Percentiles rank a stretch among this genome's conserved stretches.
Evolutionary conservation across 2,888 invertebrate species (phyloP).

Genomic region (Cephus nigrinus): DNA sequence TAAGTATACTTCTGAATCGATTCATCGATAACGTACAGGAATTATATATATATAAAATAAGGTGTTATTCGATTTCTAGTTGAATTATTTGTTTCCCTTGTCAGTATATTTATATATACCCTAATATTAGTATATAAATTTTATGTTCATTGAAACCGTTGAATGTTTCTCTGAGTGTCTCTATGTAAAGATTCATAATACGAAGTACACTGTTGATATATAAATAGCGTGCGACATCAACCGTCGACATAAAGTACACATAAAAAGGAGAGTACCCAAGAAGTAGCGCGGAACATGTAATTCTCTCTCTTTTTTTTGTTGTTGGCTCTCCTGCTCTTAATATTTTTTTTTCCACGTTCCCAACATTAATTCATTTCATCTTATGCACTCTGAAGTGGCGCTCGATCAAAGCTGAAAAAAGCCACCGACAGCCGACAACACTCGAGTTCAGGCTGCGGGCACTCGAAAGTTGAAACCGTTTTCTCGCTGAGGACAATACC

Average conservation of each 20-base stretch:
- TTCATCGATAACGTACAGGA: background rate
- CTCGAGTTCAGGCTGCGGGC: conserved; percentile 43
- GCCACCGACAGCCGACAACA: conserved; percentile 51
- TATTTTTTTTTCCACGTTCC: conserved; percentile 33
- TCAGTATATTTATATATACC: background rate
- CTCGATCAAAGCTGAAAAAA: conserved; percentile 62
- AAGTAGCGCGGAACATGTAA: background rate
- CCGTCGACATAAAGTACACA: background rate
- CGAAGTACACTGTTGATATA: background rate
- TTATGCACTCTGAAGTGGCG: conserved; percentile 59
- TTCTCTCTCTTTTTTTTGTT: background rate
- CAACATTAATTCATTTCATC: conserved; percentile 58
- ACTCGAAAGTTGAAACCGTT: conserved; percentile 61
- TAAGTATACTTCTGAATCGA: background rate
- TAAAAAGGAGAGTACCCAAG: background rate
- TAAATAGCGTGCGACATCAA: background rate
- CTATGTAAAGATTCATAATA: background rate
- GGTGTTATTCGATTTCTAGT: background rate
- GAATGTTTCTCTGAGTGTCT: background rate
- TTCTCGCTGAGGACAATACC: conserved; percentile 43
- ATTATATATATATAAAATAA: background rate
- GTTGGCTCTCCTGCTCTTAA: background rate
- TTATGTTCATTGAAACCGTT: background rate
- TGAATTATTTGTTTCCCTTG: background rate
- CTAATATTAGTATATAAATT: background rate